A percentile compares a stretch with the other conserved stretches of the same genome.
These are phyloP conservation scores for Dorcus parallelipipedus DNA, from an alignment of 2,888 invertebrate genomes.

Conservation along the genomic window DNA sequence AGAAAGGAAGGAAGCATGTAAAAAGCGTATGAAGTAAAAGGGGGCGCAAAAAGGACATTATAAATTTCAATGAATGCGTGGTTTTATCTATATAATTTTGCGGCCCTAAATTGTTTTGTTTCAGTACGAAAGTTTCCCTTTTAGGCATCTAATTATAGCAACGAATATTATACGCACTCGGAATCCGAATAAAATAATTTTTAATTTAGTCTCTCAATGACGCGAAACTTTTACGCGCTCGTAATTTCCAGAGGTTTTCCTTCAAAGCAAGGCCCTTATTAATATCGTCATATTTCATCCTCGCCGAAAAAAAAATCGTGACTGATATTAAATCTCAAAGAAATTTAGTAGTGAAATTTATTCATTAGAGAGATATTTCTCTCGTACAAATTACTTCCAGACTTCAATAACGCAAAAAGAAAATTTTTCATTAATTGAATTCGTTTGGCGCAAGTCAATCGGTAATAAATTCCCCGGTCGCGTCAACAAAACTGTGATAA, in stretches of 20 bases:
- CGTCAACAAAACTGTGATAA: neutral
- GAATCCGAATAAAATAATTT: too few species aligned
- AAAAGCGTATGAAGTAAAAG: conserved; percentile 31
- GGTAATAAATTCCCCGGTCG: conserved; percentile 12
- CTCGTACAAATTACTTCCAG: neutral
- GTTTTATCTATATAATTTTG: conserved; percentile 13
- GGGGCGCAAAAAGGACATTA: conserved; percentile 8
- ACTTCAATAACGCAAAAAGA: neutral
- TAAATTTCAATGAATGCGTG: conserved; percentile 13
- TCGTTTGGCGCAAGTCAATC: neutral
- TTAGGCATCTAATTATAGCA: too few species aligned
- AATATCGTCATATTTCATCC: too few species aligned
- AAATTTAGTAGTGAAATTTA: too few species aligned
- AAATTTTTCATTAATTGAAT: neutral
- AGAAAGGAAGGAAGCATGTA: conserved; percentile 24
- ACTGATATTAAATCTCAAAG: too few species aligned
- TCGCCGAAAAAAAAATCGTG: too few species aligned
- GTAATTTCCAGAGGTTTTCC: too few species aligned
- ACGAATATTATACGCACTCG: too few species aligned
- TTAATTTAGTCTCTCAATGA: too few species aligned
- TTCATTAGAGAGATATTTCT: too few species aligned
- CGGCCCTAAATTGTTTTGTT: conserved; percentile 9
- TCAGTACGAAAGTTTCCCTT: neutral
- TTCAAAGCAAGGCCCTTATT: too few species aligned
- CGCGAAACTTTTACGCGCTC: too few species aligned